A percentile compares a stretch with the other conserved stretches of the same genome.
These are phyloP conservation scores for Anguilla japonica DNA, from an alignment of 2,113 vertebrate genomes.

Conservation along the genomic window DNA sequence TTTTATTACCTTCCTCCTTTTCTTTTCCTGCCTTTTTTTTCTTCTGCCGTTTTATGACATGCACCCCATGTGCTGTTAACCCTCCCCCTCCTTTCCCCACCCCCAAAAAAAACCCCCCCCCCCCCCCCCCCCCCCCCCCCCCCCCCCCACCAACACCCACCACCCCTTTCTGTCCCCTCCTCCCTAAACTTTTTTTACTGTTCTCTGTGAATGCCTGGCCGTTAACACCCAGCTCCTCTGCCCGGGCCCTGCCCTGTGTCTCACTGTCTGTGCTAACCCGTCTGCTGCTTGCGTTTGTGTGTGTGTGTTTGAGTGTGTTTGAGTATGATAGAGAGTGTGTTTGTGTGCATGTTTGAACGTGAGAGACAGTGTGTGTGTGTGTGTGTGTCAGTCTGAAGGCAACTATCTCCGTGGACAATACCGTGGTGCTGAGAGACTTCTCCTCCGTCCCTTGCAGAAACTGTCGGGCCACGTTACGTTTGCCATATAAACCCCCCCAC, in stretches of 20 bases:
- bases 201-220: constrained; percentile 24
- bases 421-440: not conserved
- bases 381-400: too few relatives aligned
- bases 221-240: constrained; percentile 25
- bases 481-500: not conserved
- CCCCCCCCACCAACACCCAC: not conserved
- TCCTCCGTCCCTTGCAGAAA: not conserved
- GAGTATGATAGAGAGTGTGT: too few relatives aligned
- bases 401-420: not conserved
- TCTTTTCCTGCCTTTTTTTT: constrained; percentile 21
- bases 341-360: not conserved
- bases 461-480: not conserved
- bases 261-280: not conserved
- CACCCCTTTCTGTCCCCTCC: not conserved
- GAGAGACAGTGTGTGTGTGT: too few relatives aligned
- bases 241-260: not conserved
- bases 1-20: constrained; percentile 31
- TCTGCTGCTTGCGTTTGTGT: not conserved
- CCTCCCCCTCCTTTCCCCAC: not conserved
- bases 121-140: not conserved
- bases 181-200: constrained; percentile 2
- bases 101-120: not conserved
- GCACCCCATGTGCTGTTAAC: constrained; percentile 16
- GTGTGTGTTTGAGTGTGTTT: not conserved
- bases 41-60: constrained; percentile 29